These are phyloP conservation scores for Popillia japonica DNA, from an alignment of 1,140 invertebrate species.

Conservation along the genomic window DNA sequence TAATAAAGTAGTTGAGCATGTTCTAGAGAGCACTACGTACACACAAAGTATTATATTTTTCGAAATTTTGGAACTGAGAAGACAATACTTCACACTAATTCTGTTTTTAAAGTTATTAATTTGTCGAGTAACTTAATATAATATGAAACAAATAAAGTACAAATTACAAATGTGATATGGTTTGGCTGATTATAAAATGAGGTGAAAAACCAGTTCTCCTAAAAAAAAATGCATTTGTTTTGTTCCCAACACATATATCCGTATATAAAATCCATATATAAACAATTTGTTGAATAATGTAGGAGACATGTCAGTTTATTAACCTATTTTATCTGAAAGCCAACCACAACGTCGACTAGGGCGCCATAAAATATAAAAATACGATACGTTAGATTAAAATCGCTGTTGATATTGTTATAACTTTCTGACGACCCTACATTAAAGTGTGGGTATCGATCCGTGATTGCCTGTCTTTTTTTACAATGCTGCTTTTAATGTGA, in stretches of 20 bases:
- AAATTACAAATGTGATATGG: background rate
- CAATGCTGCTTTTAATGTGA: conserved; percentile 19
- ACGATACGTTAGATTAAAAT: background rate
- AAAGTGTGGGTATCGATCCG: background rate
- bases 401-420: background rate
- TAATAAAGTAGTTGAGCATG: too few species aligned
- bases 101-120: too few species aligned
- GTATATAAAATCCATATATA: background rate
- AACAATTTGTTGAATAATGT: background rate
- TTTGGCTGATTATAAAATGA: too few species aligned
- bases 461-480: conserved; percentile 27
- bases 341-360: background rate
- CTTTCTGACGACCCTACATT: background rate
- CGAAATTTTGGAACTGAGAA: too few species aligned
- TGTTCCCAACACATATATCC: background rate
- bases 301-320: background rate
- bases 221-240: background rate
- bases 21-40: too few species aligned
- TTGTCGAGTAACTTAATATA: background rate
- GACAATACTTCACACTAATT: too few species aligned
- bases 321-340: conserved; percentile 20
- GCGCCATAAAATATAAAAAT: background rate
- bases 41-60: too few species aligned
- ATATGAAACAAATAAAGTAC: background rate
- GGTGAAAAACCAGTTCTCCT: too few species aligned